Evolutionary conservation across 2,113 vertebrate genomes (phyloP).

Genomic region (Perca schrenkii): DNA sequence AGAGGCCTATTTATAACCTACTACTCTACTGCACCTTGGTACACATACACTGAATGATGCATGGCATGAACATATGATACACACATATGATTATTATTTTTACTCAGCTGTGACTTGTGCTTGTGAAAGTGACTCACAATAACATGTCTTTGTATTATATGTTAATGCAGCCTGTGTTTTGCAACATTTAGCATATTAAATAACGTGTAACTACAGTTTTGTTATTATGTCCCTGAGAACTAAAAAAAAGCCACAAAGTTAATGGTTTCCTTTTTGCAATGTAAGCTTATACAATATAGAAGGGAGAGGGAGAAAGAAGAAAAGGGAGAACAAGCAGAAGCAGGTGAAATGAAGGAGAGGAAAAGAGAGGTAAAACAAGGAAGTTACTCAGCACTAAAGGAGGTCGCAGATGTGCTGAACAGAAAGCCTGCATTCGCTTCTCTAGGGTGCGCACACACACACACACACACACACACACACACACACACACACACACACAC

Average conservation of each 20-base stretch:
- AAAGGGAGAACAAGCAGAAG: constrained; percentile 5
- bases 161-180: constrained; percentile 2
- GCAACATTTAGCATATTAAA: constrained; percentile 1
- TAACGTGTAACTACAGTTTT: background rate
- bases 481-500: constrained; percentile 22
- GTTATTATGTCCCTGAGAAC: background rate
- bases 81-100: constrained; percentile 14
- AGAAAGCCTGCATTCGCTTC: constrained; percentile 60
- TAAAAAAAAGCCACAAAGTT: constrained; percentile 9
- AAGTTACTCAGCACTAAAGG: constrained; percentile 65
- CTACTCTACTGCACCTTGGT: constrained; percentile 51
- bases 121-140: constrained; percentile 20
- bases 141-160: constrained; percentile 10
- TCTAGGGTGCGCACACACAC: constrained; percentile 27
- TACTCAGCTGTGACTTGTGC: constrained; percentile 9
- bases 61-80: constrained; percentile 34
- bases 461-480: constrained; percentile 10
- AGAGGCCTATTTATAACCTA: constrained; percentile 67
- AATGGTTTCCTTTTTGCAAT: constrained; percentile 18
- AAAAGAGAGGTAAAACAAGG: constrained; percentile 25
- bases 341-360: constrained; percentile 41
- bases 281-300: constrained; percentile 19
- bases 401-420: constrained; percentile 78
- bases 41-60: constrained; percentile 55
- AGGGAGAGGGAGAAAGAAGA: background rate